Conservation (phyloP, 2,113 vertebrate genomes). For the Trichomycterus rosablanca region DNA sequence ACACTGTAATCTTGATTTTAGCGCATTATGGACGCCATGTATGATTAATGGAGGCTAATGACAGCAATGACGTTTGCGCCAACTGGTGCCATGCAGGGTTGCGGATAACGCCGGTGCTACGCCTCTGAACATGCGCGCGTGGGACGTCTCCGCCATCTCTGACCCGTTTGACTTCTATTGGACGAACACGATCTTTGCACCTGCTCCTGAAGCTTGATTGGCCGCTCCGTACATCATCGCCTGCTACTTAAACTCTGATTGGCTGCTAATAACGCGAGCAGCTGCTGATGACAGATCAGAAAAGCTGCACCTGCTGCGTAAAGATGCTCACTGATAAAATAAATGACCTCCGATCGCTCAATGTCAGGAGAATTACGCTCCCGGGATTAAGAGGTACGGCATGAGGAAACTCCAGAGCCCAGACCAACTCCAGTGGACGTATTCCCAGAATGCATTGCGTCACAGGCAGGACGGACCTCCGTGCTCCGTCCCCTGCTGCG, state of each 20-base stretch:
- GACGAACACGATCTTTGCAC: constrained; percentile 35
- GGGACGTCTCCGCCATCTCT: constrained; percentile 1
- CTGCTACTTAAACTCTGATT: constrained; percentile 42
- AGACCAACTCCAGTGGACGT: not conserved
- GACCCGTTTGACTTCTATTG: constrained; percentile 13
- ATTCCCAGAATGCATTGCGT: constrained; percentile 39
- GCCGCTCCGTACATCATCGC: constrained; percentile 38
- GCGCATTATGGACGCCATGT: no score
- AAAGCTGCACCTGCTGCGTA: constrained; percentile 41
- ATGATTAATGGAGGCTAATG: no score
- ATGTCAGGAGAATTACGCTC: not conserved
- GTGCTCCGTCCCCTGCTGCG: constrained; percentile 36
- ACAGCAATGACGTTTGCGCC: no score
- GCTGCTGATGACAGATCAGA: constrained; percentile 43
- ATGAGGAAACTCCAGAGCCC: no score
- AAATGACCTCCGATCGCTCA: constrained; percentile 30
- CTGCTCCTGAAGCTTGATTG: constrained; percentile 41
- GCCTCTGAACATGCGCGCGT: not conserved
- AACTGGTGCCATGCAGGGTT: no score
- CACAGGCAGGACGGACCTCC: constrained; percentile 19
- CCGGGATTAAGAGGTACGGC: no score
- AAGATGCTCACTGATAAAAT: constrained; percentile 32
- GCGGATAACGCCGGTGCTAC: no score
- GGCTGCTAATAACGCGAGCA: constrained; percentile 40
- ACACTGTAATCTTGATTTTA: no score